Evolutionary conservation across 2,113 vertebrate genomes (phyloP), one percentile per base, ranked within the genome.

Genomic region (Bothrops jararaca): DNA sequence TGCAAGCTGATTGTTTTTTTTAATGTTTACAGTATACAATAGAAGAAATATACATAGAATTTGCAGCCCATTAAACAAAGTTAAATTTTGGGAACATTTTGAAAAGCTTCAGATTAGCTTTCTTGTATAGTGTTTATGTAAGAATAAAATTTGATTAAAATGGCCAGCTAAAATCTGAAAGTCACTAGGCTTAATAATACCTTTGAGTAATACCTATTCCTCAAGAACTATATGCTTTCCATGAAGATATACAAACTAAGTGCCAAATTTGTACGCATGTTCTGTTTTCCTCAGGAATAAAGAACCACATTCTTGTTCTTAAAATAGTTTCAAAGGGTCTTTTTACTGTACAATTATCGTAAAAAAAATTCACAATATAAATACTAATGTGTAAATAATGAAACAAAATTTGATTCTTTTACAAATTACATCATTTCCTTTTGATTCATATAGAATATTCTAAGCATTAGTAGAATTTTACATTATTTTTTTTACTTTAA

Each of bases 401-500:
- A 1, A 11, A 23, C 4, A 24, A 86, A 18, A 52, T 87, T 85
- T 86, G 85, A 10, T 85, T 45, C 29, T 91, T 29, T 23, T 56
- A 48, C 12, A 50, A 42, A 22, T 42, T 57, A 26, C 1, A 54
- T 85, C 54, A n/a, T 42, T 50, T 24, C 24, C 50, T 92, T 92
- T 50, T 53, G 29, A 26, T 56, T 22, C 12, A 29, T 48, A 86
- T 29, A 13, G 22, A 90, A 26, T 64, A 86, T 20, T 93, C n/a
- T 86, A 90, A 22, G 26, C 85, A 90, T 23, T 85, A 95, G 93
- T 50, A 2, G 4, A 94, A 91, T 95, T 22, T 89, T 1, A 57
- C 5, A 22, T 92, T 1, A 29, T 88, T 39, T 20, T 90, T 18
- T 97, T 98, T 98, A 99, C 99, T 98, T 99, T 90, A 99, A 97